A percentile compares a stretch with the other conserved stretches of the same genome.
phyloP scores from a whole-genome alignment of 2,113 vertebrate genomes.

The Verasper variegatus region DNA sequence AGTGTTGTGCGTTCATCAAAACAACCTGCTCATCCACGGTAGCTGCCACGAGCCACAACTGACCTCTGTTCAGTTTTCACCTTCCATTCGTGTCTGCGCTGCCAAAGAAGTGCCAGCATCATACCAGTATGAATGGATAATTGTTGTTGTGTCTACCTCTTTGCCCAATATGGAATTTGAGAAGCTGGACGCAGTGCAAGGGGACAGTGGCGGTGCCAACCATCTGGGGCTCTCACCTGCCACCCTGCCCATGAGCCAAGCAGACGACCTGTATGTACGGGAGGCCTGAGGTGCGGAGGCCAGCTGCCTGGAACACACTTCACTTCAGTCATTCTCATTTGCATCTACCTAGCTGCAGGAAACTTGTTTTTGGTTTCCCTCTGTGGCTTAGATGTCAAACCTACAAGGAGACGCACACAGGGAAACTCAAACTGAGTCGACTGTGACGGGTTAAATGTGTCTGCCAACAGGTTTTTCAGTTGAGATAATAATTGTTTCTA shows the following conservation, averaged over 20 bases:
- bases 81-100: slow-evolving; percentile 35
- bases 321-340: too few relatives aligned
- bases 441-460: background rate
- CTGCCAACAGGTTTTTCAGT: too few relatives aligned
- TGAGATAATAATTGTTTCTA: too few relatives aligned
- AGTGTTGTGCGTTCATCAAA: slow-evolving; percentile 26
- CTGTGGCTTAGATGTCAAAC: too few relatives aligned
- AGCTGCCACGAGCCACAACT: slow-evolving; percentile 23
- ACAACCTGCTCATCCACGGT: background rate
- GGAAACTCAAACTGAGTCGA: too few relatives aligned
- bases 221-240: slow-evolving; percentile 46
- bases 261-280: too few relatives aligned
- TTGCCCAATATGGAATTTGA: slow-evolving; percentile 50
- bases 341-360: too few relatives aligned
- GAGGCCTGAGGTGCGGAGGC: too few relatives aligned
- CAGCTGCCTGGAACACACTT: too few relatives aligned
- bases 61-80: slow-evolving; percentile 36
- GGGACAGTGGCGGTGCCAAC: slow-evolving; percentile 41
- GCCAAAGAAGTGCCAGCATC: slow-evolving; percentile 42
- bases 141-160: slow-evolving; percentile 50
- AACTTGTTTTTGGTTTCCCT: too few relatives aligned
- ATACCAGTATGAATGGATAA: slow-evolving; percentile 52
- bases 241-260: slow-evolving; percentile 14
- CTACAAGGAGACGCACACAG: too few relatives aligned
- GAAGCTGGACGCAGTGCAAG: slow-evolving; percentile 38